phyloP scores from a whole-genome alignment of 1,140 invertebrate species.

The Latrodectus geometricus region DNA sequence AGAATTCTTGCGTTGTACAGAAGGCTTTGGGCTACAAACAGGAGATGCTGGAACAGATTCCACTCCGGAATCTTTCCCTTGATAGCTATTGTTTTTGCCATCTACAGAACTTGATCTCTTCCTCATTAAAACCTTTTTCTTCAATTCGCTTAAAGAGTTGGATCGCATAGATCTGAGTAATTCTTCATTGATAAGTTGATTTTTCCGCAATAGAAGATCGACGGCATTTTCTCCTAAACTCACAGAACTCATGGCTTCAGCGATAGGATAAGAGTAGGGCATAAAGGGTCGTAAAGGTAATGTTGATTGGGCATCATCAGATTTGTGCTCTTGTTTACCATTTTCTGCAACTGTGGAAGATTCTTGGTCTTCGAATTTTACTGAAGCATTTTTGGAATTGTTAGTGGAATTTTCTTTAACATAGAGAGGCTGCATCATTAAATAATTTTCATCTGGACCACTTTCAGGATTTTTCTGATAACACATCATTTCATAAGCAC shows the following conservation, averaged over 20 bases:
- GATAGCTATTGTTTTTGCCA: slow-evolving; percentile 51
- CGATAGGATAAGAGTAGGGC: slow-evolving; percentile 46
- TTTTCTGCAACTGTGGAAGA: neutral
- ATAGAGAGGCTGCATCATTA: slow-evolving; percentile 55
- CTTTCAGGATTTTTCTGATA: slow-evolving; percentile 14
- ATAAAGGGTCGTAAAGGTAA: slow-evolving; percentile 55
- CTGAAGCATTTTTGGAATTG: neutral
- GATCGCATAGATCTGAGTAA: slow-evolving; percentile 45
- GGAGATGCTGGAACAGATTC: slow-evolving; percentile 51
- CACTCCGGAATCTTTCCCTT: slow-evolving; percentile 20
- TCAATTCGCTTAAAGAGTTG: slow-evolving; percentile 52
- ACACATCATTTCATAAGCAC: slow-evolving; percentile 56
- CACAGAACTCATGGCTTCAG: neutral
- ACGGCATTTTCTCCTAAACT: neutral
- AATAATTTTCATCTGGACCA: slow-evolving; percentile 39
- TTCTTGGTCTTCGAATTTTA: neutral
- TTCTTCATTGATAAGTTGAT: slow-evolving; percentile 49
- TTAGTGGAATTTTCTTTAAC: slow-evolving; percentile 10
- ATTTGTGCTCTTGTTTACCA: neutral
- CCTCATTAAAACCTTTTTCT: slow-evolving; percentile 56
- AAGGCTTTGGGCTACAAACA: slow-evolving; percentile 36
- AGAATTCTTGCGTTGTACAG: slow-evolving; percentile 37
- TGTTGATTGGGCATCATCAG: neutral
- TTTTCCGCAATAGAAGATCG: slow-evolving; percentile 20
- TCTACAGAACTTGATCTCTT: slow-evolving; percentile 55